phyloP scores from a whole-genome alignment of 2,888 invertebrate genomes.

The Macrosiphum euphorbiae region DNA sequence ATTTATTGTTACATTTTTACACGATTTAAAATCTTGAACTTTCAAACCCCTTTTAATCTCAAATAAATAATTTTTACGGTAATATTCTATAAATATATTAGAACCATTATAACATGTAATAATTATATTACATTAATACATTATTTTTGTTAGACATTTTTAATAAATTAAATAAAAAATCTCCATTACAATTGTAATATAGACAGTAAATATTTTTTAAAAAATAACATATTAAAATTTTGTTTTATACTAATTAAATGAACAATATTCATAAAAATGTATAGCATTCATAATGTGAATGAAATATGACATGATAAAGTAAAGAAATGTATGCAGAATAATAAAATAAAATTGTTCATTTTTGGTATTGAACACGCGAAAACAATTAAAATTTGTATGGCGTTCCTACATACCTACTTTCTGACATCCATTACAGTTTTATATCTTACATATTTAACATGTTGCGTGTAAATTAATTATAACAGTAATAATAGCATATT shows the following conservation, averaged over 20 bases:
- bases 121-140: background rate
- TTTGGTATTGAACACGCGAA: background rate
- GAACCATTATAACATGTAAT: background rate
- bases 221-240: background rate
- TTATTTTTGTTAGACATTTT: background rate
- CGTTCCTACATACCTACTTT: background rate
- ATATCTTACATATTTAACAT: background rate
- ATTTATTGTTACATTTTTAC: background rate
- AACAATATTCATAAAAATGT: background rate
- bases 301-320: background rate
- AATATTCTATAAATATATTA: background rate
- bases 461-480: background rate
- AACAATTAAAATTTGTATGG: background rate
- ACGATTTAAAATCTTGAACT: background rate
- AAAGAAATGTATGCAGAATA: background rate
- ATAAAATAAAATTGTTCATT: background rate
- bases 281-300: background rate
- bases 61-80: background rate
- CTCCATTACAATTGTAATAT: background rate
- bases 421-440: background rate
- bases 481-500: background rate
- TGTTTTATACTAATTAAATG: background rate
- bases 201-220: background rate
- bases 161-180: background rate
- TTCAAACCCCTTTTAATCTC: background rate